These are phyloP conservation scores for Platynereis dumerilii DNA, from an alignment of 2,888 invertebrate species.

Conservation along the genomic window DNA sequence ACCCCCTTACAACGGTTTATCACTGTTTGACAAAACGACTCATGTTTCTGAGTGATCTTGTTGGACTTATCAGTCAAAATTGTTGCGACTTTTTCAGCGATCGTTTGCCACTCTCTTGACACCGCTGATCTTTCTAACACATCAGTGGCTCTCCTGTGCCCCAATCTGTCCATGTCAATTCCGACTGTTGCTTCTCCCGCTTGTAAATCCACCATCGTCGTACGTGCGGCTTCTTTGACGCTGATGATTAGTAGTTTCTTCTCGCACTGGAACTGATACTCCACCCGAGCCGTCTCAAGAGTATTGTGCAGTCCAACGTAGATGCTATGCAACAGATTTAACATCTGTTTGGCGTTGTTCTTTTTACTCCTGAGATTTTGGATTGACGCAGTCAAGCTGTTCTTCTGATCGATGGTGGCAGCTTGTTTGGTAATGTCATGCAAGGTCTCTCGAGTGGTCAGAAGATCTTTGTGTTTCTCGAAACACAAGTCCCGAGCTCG, in stretches of 20 bases:
- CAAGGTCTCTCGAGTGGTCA: conserved; percentile 46
- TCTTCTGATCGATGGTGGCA: not conserved
- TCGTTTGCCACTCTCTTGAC: conserved; percentile 47
- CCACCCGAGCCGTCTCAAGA: conserved; percentile 29
- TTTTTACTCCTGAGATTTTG: not conserved
- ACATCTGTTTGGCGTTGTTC: not conserved
- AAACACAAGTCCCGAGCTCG: conserved; percentile 40
- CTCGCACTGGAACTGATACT: conserved; percentile 42
- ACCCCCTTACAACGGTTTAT: conserved; percentile 30
- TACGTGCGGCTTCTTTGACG: conserved; percentile 48
- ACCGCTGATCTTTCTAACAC: conserved; percentile 38
- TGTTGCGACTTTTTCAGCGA: conserved; percentile 45
- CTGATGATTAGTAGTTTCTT: conserved; percentile 49
- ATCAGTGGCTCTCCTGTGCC: conserved; percentile 37
- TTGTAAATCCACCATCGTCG: conserved; percentile 31
- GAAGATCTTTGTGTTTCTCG: conserved; percentile 35
- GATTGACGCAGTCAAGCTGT: conserved; percentile 5
- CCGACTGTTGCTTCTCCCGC: conserved; percentile 33
- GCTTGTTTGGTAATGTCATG: conserved; percentile 38
- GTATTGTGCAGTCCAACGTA: conserved; percentile 44
- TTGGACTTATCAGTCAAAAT: conserved; percentile 29
- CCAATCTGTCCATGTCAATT: conserved; percentile 26
- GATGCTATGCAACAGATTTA: conserved; percentile 42
- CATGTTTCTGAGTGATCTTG: conserved; percentile 22
- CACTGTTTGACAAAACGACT: conserved; percentile 33